Conservation (phyloP, 35 echinoderm and acorn worm genomes). For the Nesometra sesokonis region DNA sequence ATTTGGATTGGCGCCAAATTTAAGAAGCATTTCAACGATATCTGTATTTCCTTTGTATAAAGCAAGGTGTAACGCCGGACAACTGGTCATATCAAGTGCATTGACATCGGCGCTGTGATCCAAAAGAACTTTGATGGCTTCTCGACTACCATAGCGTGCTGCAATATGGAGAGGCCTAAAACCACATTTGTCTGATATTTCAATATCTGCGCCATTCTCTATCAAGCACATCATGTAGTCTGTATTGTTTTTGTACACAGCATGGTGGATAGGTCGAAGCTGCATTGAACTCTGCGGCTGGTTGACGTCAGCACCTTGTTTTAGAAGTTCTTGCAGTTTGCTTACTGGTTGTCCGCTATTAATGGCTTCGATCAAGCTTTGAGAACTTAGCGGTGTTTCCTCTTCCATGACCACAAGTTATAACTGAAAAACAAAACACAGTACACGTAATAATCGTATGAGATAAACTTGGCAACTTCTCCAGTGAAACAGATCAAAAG, state of each 20-base stretch:
- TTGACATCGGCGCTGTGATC: constrained; percentile 48
- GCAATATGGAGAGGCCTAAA: constrained; percentile 75
- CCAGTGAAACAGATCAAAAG: no score
- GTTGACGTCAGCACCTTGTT: constrained; percentile 36
- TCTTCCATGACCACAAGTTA: background rate
- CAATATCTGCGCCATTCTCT: constrained; percentile 46
- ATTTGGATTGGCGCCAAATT: constrained; percentile 70
- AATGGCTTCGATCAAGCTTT: constrained; percentile 16
- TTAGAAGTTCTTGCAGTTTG: background rate
- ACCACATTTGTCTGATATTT: constrained; percentile 69
- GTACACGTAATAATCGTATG: no score
- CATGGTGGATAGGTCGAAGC: constrained; percentile 72
- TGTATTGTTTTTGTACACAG: constrained; percentile 56
- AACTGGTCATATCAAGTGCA: constrained; percentile 43
- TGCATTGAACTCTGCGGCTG: constrained; percentile 48
- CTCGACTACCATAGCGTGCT: constrained; percentile 36
- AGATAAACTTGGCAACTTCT: no score
- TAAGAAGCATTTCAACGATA: constrained; percentile 43
- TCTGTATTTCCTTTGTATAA: constrained; percentile 58
- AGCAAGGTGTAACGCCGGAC: constrained; percentile 64
- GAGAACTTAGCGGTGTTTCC: background rate
- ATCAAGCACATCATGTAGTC: constrained; percentile 66
- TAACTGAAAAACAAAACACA: background rate
- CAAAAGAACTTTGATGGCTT: constrained; percentile 41
- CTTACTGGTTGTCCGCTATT: background rate